Percentiles rank a stretch among this genome's conserved stretches.
Evolutionary conservation across 1,140 invertebrate species (phyloP).

Genomic region (Heliconius congener): DNA sequence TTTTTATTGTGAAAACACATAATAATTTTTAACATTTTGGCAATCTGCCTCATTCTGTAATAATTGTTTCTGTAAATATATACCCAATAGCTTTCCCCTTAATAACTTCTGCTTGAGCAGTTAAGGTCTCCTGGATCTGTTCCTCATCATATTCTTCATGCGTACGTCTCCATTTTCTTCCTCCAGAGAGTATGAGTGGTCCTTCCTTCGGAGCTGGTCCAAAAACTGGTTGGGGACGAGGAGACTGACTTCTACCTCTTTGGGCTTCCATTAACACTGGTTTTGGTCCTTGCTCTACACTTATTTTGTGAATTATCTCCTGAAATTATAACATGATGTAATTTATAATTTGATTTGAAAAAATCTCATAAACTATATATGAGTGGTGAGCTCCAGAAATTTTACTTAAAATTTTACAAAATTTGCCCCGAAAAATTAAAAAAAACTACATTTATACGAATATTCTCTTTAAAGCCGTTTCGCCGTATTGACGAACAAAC

Average conservation of each 20-base stretch:
- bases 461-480: no score
- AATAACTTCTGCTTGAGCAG: conserved; percentile 88
- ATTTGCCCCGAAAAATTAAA: no score
- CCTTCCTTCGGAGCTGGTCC: conserved; percentile 81
- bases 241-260: conserved; percentile 3
- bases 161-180: conserved; percentile 87
- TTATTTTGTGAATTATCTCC: conserved; percentile 39
- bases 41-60: no score
- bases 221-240: conserved; percentile 70
- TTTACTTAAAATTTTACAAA: no score
- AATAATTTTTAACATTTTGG: no score
- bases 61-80: no score
- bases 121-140: conserved; percentile 88
- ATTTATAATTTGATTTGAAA: neutral
- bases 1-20: no score
- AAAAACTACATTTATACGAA: no score
- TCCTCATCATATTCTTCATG: conserved; percentile 90
- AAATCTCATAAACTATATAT: neutral
- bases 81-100: conserved; percentile 89
- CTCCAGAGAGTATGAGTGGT: conserved; percentile 85
- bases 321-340: neutral
- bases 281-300: conserved; percentile 29
- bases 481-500: no score
- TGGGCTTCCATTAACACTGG: neutral
- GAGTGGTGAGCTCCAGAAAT: no score